Conservation (phyloP, 2,888 invertebrate genomes). For the Polymixis flavicincta region DNA sequence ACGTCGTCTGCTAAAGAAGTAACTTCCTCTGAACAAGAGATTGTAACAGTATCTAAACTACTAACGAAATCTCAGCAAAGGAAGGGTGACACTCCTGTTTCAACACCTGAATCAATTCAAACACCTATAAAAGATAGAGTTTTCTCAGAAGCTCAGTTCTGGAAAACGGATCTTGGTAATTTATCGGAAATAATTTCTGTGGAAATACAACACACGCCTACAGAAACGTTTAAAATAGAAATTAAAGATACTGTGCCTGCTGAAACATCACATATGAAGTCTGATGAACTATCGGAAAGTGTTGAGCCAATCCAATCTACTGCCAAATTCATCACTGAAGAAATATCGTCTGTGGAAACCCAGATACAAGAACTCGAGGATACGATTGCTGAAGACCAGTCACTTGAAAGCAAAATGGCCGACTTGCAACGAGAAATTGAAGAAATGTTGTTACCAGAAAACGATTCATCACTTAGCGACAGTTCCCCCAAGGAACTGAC, state of each 20-base stretch:
- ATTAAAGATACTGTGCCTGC: conserved; percentile 36
- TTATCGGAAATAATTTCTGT: conserved; percentile 78
- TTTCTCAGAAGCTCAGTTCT: conserved; percentile 86
- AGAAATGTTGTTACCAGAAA: conserved; percentile 87
- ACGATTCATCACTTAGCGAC: conserved; percentile 84
- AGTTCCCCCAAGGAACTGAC: conserved; percentile 80
- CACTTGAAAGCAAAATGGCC: conserved; percentile 87
- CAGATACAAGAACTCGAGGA: conserved; percentile 60
- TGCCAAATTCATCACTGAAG: conserved; percentile 63
- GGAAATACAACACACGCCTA: conserved; percentile 68
- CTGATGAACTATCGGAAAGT: conserved; percentile 38
- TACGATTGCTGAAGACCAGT: conserved; percentile 82
- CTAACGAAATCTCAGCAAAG: conserved; percentile 53
- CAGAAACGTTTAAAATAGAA: conserved; percentile 50
- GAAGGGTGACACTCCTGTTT: conserved; percentile 72
- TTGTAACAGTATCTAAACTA: conserved; percentile 20
- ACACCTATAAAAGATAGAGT: conserved; percentile 86
- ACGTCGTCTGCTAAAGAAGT: conserved; percentile 64
- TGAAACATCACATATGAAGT: conserved; percentile 20
- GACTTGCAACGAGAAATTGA: conserved; percentile 88
- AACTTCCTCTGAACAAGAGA: conserved; percentile 69
- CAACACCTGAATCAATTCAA: conserved; percentile 84
- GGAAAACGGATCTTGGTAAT: conserved; percentile 83
- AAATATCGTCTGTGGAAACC: conserved; percentile 64
- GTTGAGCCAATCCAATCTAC: conserved; percentile 36